These are phyloP conservation scores for Mythimna pallens DNA, from an alignment of 2,888 invertebrate species.

Conservation along the genomic window DNA sequence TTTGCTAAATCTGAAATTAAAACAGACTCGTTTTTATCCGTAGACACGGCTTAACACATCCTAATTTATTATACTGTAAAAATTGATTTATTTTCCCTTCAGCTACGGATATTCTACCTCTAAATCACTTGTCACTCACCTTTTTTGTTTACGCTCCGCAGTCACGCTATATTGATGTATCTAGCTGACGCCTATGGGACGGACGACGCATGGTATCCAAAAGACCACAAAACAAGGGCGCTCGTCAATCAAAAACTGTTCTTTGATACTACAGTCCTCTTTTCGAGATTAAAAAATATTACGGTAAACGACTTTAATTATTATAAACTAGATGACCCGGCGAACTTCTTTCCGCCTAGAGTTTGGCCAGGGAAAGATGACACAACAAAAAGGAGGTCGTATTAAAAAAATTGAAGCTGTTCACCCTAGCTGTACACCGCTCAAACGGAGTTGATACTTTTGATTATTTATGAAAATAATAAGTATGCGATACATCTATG, in stretches of 20 bases:
- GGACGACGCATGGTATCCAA: constrained; percentile 90
- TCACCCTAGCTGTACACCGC: too few species aligned
- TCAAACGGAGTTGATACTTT: too few species aligned
- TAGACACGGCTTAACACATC: constrained; percentile 35
- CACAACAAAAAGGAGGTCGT: too few species aligned
- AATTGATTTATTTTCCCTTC: constrained; percentile 40
- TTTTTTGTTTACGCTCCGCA: constrained; percentile 67
- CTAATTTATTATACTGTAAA: constrained; percentile 42
- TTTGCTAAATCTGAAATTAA: constrained; percentile 34
- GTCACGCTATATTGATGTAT: constrained; percentile 88
- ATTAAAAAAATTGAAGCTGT: too few species aligned
- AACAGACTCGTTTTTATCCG: constrained; percentile 27
- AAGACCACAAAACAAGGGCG: constrained; percentile 87
- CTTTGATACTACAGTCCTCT: constrained; percentile 88
- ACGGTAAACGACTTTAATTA: constrained; percentile 77
- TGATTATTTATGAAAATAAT: too few species aligned
- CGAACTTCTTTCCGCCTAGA: too few species aligned
- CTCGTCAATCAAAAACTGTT: constrained; percentile 89
- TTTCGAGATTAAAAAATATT: constrained; percentile 79
- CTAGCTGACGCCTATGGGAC: constrained; percentile 89
- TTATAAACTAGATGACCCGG: background rate
- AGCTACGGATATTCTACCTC: constrained; percentile 31
- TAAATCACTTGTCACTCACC: constrained; percentile 40
- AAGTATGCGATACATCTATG: too few species aligned
- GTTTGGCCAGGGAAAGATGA: too few species aligned